phyloP scores from a whole-genome alignment of 2,797 vertebrate species.

The Natrix natrix region DNA sequence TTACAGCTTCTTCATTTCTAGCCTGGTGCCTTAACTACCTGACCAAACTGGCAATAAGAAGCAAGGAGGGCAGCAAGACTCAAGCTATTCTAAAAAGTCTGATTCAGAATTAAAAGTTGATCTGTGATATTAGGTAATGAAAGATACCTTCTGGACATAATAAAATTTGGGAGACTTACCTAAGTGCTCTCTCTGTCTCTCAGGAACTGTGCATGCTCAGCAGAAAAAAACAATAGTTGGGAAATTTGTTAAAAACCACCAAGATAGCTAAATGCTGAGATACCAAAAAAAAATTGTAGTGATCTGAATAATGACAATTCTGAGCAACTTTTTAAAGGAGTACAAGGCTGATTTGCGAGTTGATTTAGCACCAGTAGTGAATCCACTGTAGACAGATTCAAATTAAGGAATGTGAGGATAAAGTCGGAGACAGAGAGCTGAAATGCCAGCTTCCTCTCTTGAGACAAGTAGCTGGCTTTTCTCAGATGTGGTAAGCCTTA shows the following conservation, averaged over 20 bases:
- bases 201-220: neutral
- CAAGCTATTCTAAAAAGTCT: neutral
- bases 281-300: neutral
- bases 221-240: neutral
- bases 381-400: neutral
- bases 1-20: neutral
- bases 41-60: neutral
- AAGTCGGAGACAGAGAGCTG: neutral
- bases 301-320: neutral
- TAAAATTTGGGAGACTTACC: neutral
- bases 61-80: neutral
- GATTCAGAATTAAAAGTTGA: neutral
- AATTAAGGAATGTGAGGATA: neutral
- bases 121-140: neutral
- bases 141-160: neutral
- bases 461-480: slow-evolving; percentile 3
- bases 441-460: slow-evolving; percentile 7
- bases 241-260: neutral
- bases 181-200: neutral
- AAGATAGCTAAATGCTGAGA: neutral
- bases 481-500: neutral
- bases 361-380: neutral
- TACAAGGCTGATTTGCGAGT: neutral
- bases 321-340: neutral
- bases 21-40: neutral